Base-by-base conservation (phyloP, 2,888 invertebrate genomes). In the Drosophila borealis region DNA sequence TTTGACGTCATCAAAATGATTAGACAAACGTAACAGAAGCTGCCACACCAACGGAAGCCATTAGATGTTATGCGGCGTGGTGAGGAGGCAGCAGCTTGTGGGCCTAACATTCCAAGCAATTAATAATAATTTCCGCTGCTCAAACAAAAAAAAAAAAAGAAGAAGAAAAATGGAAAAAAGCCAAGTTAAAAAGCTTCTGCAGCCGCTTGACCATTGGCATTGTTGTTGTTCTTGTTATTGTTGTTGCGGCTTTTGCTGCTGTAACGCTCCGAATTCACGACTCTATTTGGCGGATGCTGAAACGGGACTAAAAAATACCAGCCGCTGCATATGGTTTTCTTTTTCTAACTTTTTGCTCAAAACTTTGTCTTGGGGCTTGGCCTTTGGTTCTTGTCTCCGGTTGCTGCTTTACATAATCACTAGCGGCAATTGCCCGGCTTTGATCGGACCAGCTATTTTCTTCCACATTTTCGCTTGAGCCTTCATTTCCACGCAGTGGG, bases 81-180 rank as follows among this genome's bases (percentile, higher is more conserved):
- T 33, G 53, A 37, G 14, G 6, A 42, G 13, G 9, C 41, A 51
- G 49, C 53, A 42, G 45, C 48, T 55, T 41, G 36, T 56, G 59
- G 71, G 64, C 63, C 72, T 68, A 78, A 68, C 78, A 88, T 88
- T 75, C 87, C 87, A 73, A 83, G 80, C 83, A 90, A 90, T 88
- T 90, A 90, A 90, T 88, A 83, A 90, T 89, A 88, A 89, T 89
- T 90, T 88, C 88, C 88, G 88, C 78, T 80, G 77, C 72, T 78
- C 64, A 55, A 78, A 81, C 70, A 25, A 14, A 48, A 48, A 37
- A 61, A 37, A 61, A 44, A 10, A 25, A 33, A 33, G 6, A 25
- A 41, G 41, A 46, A 37, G 39, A 44, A 10, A 25, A 33, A 33
- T n/a, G 25, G 34, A 48, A 62, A 70, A 71, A 64, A 81, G 64